Conservation (phyloP, 2,113 vertebrate genomes). For the Gallinago media region DNA sequence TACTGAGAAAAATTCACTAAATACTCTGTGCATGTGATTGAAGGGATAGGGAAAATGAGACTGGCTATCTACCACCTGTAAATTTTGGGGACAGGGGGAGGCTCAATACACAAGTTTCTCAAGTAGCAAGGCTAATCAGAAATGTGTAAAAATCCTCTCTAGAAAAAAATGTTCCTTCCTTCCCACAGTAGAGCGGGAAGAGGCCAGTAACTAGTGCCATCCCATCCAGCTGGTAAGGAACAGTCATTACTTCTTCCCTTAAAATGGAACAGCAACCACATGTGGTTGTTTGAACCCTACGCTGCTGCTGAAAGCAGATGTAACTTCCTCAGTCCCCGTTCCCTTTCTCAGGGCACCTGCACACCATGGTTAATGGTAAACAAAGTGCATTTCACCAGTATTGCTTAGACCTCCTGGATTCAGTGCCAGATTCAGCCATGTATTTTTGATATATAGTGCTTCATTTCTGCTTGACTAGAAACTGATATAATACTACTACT, state of each 20-base stretch:
- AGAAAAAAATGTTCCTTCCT: not conserved
- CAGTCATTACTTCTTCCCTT: not conserved
- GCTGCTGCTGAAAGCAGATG: not conserved
- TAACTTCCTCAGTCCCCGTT: not conserved
- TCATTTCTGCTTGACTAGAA: not conserved
- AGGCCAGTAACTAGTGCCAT: not conserved
- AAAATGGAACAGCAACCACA: not conserved
- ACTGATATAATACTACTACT: not conserved
- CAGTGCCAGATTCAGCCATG: not conserved
- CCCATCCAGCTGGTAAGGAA: not conserved
- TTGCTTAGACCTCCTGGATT: not conserved
- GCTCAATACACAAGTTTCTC: not conserved
- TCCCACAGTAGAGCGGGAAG: not conserved
- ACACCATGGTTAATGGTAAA: not conserved
- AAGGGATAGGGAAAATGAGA: not conserved
- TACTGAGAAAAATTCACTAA: not conserved
- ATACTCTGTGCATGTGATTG: not conserved
- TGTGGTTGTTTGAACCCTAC: not conserved
- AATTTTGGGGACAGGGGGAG: rapidly evolving
- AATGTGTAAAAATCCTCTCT: not conserved
- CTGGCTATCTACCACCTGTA: rapidly evolving
- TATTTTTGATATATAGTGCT: not conserved
- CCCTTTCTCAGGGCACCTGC: not conserved
- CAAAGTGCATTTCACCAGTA: not conserved
- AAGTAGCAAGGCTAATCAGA: not conserved